Percentiles rank a stretch among this genome's conserved stretches.
phyloP scores from a whole-genome alignment of 1,140 invertebrate species.

The Sitobion miscanthi region DNA sequence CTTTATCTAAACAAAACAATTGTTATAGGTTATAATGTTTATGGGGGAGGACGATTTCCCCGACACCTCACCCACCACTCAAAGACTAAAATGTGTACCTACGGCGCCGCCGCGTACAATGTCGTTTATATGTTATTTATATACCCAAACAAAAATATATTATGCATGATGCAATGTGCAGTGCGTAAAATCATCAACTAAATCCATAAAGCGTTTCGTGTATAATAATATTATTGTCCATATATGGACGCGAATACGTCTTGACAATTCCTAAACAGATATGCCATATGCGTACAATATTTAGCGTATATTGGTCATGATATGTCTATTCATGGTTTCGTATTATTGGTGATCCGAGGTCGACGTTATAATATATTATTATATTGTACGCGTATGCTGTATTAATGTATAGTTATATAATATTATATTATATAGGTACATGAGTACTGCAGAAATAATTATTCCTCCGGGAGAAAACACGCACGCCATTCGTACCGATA shows the following conservation, averaged over 20 bases:
- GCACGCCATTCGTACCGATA: background rate
- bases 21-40: too few species aligned
- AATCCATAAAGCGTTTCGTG: background rate
- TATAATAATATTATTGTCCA: background rate
- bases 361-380: background rate
- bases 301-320: background rate
- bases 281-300: background rate
- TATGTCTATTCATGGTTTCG: slow-evolving; percentile 9
- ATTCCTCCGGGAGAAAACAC: background rate
- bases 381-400: background rate
- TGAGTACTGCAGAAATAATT: background rate
- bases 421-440: background rate
- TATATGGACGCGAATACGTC: slow-evolving; percentile 18
- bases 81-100: background rate
- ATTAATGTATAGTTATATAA: background rate
- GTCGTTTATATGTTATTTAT: background rate
- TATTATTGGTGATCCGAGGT: background rate
- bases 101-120: background rate
- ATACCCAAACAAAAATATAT: slow-evolving; percentile 2
- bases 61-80: background rate
- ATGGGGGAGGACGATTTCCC: too few species aligned
- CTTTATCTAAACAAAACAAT: too few species aligned
- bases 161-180: background rate
- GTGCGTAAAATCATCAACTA: background rate
- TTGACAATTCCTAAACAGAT: slow-evolving; percentile 23